Base-by-base conservation (phyloP, 2,888 invertebrate genomes). In the Trachelus troglodyta region DNA sequence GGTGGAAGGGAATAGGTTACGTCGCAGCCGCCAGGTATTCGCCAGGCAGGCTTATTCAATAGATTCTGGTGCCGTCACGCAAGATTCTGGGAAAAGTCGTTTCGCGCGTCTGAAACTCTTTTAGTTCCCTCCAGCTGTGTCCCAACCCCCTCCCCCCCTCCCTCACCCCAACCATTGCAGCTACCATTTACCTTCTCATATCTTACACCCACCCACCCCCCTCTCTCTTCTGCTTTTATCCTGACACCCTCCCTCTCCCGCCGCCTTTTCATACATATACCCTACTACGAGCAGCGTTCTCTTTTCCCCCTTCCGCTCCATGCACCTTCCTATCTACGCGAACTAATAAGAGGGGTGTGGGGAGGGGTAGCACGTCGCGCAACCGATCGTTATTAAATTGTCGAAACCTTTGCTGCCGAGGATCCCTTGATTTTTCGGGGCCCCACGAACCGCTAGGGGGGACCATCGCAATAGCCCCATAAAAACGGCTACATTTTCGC, bases 351-450 rank as follows among this genome's bases (percentile, higher is more conserved):
- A 23, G 23, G 6, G 15, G 0, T 1, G 23, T 9, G 23, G 9
- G 23, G 6, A 6, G 40, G 40, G 4, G 40, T 15, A 12, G 15
- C 56, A 23, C 56, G 15, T 56, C 56, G 86, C 86, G 82, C 89
- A 88, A 87, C 87, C 89, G 88, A 90, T 90, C 90, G 88, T 90
- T 91, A 91, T 90, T 90, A 89, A 90, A 91, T 91, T 86, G 89
- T 56, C 56, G 90, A 88, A 89, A 89, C 90, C 88, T 82, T 79
- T 75, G 77, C 82, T 80, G 79, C 77, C 75, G 56, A 6, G 23
- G 23, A 56, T 6, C 56, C 23, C 56, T 23, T 23, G 56, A 56
- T 56, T 56, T 23, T 56, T 56, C 56, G 23, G 23, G 23, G 9
- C 56, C 79, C 79, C 74, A 75, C 84, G 80, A 83, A 80, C 83